These are phyloP conservation scores for Colletes latitarsis DNA, from an alignment of 1,140 invertebrate genomes.

Conservation along the genomic window DNA sequence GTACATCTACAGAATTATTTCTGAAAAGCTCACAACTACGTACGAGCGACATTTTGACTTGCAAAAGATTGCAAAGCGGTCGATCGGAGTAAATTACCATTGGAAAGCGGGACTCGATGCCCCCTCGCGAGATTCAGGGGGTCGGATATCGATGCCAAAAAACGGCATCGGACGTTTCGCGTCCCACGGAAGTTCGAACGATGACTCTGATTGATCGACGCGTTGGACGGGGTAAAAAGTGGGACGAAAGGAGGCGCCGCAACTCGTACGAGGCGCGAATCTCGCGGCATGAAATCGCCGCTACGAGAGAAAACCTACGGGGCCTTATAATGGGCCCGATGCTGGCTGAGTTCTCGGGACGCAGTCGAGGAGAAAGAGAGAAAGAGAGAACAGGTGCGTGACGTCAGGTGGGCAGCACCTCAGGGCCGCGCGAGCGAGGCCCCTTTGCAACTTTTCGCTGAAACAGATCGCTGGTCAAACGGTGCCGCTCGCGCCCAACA, in stretches of 20 bases:
- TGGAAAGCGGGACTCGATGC: too few species aligned
- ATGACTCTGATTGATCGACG: conserved; percentile 10
- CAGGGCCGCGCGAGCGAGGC: conserved; percentile 72
- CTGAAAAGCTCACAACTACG: too few species aligned
- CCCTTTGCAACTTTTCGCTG: conserved; percentile 55
- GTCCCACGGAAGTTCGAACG: not conserved
- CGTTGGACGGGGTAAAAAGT: conserved; percentile 21
- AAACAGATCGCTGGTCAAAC: conserved; percentile 66
- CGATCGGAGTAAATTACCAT: too few species aligned
- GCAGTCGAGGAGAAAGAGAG: conserved; percentile 52
- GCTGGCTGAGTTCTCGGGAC: conserved; percentile 62
- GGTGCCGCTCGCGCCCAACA: conserved; percentile 38
- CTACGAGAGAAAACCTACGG: conserved; percentile 57
- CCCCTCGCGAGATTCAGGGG: too few species aligned
- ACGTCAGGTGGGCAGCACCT: conserved; percentile 80
- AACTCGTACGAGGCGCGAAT: conserved; percentile 66
- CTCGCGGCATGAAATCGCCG: conserved; percentile 70
- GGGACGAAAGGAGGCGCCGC: conserved; percentile 52
- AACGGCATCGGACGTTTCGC: not conserved
- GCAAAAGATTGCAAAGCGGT: too few species aligned
- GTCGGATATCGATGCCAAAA: not conserved
- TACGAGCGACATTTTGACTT: too few species aligned
- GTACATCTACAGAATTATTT: too few species aligned
- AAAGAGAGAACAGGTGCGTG: conserved; percentile 79
- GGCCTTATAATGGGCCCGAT: conserved; percentile 63